phyloP scores from a whole-genome alignment of 2,888 invertebrate genomes.

The Megamerina dolium region DNA sequence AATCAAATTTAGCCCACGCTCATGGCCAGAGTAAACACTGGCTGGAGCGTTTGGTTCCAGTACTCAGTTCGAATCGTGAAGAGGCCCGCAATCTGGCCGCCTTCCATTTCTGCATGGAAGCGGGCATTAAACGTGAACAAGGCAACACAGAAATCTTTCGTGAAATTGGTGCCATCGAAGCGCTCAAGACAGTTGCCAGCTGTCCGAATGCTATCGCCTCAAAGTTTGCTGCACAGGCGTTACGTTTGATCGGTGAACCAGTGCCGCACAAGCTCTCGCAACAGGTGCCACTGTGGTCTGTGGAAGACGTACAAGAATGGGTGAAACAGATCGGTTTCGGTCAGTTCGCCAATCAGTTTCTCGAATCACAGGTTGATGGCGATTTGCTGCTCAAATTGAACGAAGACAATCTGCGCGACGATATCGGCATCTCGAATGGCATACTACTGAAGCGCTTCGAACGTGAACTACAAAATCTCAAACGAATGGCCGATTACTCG shows the following conservation, averaged over 20 bases:
- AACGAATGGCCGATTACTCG: constrained; percentile 94
- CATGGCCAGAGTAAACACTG: constrained; percentile 95
- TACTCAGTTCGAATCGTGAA: constrained; percentile 87
- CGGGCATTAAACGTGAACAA: constrained; percentile 92
- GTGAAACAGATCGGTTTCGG: constrained; percentile 95
- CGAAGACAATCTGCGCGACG: constrained; percentile 86
- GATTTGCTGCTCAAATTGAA: constrained; percentile 88
- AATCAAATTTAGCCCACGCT: constrained; percentile 83
- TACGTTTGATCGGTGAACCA: constrained; percentile 89
- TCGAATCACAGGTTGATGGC: constrained; percentile 91
- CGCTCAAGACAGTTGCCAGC: constrained; percentile 91
- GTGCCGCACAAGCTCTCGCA: constrained; percentile 97
- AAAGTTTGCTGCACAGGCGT: constrained; percentile 90
- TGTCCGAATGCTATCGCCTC: constrained; percentile 97
- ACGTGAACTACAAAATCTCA: constrained; percentile 84
- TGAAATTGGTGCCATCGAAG: constrained; percentile 92
- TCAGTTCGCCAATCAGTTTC: constrained; percentile 76
- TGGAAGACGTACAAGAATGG: constrained; percentile 96
- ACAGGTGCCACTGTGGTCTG: constrained; percentile 96
- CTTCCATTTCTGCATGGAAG: constrained; percentile 99
- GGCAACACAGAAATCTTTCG: constrained; percentile 85
- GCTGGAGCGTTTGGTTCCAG: constrained; percentile 87
- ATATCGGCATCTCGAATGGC: constrained; percentile 89
- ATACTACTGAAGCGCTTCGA: constrained; percentile 89
- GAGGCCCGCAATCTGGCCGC: constrained; percentile 95